A percentile compares a stretch with the other conserved stretches of the same genome.
phyloP scores from a whole-genome alignment of 64 coral and sea anemone species.

The Platygyra sinensis region DNA sequence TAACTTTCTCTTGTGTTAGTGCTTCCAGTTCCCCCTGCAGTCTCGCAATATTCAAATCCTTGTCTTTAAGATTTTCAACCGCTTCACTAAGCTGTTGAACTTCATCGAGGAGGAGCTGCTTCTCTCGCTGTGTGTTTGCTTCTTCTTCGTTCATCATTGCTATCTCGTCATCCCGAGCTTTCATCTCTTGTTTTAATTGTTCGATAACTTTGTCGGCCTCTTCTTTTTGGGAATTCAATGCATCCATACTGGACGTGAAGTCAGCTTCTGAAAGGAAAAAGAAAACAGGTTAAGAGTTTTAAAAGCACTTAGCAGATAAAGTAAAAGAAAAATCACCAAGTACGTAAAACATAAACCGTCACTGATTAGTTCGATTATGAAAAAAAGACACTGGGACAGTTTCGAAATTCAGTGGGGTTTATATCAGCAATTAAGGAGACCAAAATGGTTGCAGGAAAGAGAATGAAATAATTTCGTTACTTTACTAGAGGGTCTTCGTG shows the following conservation, averaged over 20 bases:
- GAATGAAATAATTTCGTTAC: no score
- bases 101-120: constrained; percentile 16
- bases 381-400: background rate
- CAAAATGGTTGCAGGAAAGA: no score
- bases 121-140: background rate
- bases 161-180: constrained; percentile 3
- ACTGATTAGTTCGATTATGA: background rate
- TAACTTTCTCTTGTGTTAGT: background rate
- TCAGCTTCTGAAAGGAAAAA: background rate
- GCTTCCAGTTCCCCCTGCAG: background rate
- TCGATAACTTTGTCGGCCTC: constrained; percentile 8
- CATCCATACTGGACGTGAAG: constrained; percentile 37
- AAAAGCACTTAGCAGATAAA: background rate
- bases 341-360: background rate
- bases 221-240: constrained; percentile 25
- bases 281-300: background rate
- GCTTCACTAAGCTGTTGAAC: constrained; percentile 43
- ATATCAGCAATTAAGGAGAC: no score
- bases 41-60: background rate
- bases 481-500: no score
- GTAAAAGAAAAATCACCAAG: background rate
- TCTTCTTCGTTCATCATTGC: background rate
- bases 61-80: constrained; percentile 28
- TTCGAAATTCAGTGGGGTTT: background rate
- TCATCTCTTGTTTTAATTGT: background rate